These are phyloP conservation scores for Sebastes diploproa DNA, from an alignment of 2,797 vertebrate genomes.

Conservation along the genomic window DNA sequence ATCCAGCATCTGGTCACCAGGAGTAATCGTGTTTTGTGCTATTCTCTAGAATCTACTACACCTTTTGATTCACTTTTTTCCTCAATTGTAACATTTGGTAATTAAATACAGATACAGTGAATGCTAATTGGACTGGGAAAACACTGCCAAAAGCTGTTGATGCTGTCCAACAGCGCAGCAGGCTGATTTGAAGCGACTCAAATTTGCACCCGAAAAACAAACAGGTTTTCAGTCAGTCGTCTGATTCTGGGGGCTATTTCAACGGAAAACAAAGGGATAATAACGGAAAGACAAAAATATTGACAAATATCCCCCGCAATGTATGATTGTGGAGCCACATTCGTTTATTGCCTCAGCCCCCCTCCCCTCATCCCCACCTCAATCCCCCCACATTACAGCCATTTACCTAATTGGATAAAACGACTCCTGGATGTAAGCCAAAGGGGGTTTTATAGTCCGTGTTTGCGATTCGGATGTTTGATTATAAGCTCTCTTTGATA, in stretches of 20 bases:
- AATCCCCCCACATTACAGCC: constrained; percentile 77
- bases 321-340: constrained; percentile 64
- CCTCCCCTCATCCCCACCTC: constrained; percentile 33
- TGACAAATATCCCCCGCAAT: constrained; percentile 65
- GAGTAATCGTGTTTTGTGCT: background rate
- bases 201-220: constrained; percentile 43
- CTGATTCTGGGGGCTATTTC: constrained; percentile 32
- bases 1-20: constrained; percentile 1
- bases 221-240: constrained; percentile 26
- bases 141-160: constrained; percentile 40
- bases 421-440: constrained; percentile 83
- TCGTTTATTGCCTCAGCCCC: constrained; percentile 65
- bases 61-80: background rate
- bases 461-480: constrained; percentile 85
- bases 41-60: constrained; percentile 12
- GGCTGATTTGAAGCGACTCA: constrained; percentile 31
- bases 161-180: constrained; percentile 13
- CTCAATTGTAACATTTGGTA: constrained; percentile 27
- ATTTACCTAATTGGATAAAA: constrained; percentile 87
- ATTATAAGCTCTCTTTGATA: constrained; percentile 85
- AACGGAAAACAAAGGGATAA: constrained; percentile 48
- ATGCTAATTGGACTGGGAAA: constrained; percentile 38
- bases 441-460: constrained; percentile 80
- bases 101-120: constrained; percentile 46
- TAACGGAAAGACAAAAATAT: constrained; percentile 53